Evolutionary conservation across 1,140 invertebrate species (phyloP), one percentile per base, ranked within the genome.

Genomic region (Medauroidea extradentata): DNA sequence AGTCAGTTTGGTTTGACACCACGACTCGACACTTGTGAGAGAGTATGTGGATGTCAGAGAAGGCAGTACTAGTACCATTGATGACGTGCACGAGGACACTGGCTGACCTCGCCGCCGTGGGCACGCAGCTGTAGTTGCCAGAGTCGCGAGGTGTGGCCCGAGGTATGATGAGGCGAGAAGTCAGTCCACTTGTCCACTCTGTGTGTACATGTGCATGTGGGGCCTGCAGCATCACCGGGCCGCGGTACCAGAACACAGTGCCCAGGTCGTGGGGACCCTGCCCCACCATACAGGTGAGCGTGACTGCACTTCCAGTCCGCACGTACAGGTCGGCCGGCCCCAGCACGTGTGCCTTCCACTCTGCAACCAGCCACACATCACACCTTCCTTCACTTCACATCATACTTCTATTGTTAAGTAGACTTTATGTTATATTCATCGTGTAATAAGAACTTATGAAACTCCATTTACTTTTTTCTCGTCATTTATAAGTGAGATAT

Each of bases 51-150:
- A n/a, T n/a, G n/a, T n/a, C n/a, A n/a, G n/a, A n/a, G n/a, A n/a
- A n/a, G n/a, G n/a, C n/a, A n/a, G n/a, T n/a, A n/a, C n/a, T n/a
- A n/a, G 29, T 79, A 93, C 91, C 90, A 75, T 90, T 92, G 72
- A 94, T 91, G 68, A 94, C 89, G 74, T 93, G 91, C 55, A 94
- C 88, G 71, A 89, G 89, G 62, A 93, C 89, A 67, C 85, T 88
- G 62, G 90, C 88, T 19, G 85, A 83, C 65, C 88, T 85, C 46
- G 89, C 88, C 67, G 87, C 49, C 2, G 63, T 85, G 16, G 89
- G 89, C 63, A 88, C 84, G 71, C 90, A 93, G 70, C 88, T 91
- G 74, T 93, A 94, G 76, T 92, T 93, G 41, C 90, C 90, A 25
- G 88, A 89, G 77, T 93, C 90, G 34, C 79, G 79, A 16, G 83